phyloP scores from a whole-genome alignment of 30 jellyfish, hydroid and myxozoan genomes.

The Aurelia sp. region DNA sequence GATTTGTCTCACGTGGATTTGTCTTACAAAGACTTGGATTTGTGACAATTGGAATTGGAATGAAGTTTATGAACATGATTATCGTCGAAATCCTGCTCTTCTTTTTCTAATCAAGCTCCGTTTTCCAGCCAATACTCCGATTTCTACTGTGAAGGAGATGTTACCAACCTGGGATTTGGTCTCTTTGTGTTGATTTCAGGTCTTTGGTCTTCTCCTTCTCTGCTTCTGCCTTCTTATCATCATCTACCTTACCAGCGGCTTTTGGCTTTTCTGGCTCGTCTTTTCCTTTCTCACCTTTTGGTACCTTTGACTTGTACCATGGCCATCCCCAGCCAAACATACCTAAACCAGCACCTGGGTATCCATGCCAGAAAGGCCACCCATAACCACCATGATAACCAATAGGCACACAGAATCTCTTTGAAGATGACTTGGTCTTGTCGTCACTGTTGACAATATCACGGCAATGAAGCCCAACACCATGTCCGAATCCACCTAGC shows the following conservation, averaged over 20 bases:
- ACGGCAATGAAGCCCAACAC: conserved; percentile 90
- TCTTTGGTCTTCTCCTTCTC: conserved; percentile 57
- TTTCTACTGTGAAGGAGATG: no score
- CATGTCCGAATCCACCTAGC: conserved; percentile 63
- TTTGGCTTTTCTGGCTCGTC: neutral
- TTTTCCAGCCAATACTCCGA: no score
- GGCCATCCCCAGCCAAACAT: conserved; percentile 99
- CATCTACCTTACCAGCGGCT: conserved; percentile 1
- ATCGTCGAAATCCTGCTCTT: no score
- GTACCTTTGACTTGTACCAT: conserved; percentile 95
- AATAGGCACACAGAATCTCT: conserved; percentile 96
- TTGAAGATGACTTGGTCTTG: conserved; percentile 37
- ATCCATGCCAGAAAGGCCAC: conserved; percentile 99
- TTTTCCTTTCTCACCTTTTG: conserved; percentile 61
- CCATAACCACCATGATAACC: conserved; percentile 98
- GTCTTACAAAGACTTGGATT: no score
- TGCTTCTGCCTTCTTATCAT: conserved; percentile 28
- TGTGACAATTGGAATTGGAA: no score
- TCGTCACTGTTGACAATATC: conserved; percentile 67
- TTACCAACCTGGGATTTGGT: conserved; percentile 65
- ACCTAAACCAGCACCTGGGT: conserved; percentile 99
- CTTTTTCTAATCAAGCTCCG: no score
- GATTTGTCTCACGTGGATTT: no score
- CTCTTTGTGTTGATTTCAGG: conserved; percentile 63
- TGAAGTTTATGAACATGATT: no score